Evolutionary conservation across 2,113 vertebrate genomes (phyloP).

Genomic region (Mobula hypostoma): DNA sequence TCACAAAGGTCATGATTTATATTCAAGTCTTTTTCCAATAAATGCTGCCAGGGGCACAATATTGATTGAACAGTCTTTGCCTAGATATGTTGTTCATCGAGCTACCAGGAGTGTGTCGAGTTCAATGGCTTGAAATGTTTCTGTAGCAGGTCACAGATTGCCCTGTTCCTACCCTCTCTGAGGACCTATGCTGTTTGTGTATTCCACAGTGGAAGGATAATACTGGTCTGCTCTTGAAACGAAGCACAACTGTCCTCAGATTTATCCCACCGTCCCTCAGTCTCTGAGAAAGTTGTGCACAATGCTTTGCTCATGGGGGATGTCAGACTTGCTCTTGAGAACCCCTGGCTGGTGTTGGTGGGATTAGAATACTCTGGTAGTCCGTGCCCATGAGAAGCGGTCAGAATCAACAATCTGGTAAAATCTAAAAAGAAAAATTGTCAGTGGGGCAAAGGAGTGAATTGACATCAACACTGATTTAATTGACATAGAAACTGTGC

Average conservation of each 20-base stretch:
- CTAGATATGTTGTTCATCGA: background rate
- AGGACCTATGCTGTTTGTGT: background rate
- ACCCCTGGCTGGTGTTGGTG: background rate
- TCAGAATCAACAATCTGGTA: background rate
- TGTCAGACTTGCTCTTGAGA: background rate
- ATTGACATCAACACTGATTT: background rate
- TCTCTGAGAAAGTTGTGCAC: background rate
- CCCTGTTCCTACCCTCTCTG: background rate
- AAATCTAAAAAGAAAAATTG: background rate
- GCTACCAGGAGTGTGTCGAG: background rate
- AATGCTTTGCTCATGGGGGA: background rate
- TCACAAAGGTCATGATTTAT: no score
- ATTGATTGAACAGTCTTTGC: background rate
- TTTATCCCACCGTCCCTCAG: background rate
- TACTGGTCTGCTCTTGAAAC: background rate
- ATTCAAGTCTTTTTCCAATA: background rate
- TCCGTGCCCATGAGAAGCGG: background rate
- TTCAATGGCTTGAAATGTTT: constrained; percentile 2
- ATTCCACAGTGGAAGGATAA: background rate
- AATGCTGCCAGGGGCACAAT: background rate
- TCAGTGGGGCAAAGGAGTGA: background rate
- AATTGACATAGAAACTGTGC: background rate
- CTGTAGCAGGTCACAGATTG: background rate
- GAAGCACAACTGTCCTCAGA: background rate
- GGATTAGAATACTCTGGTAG: background rate